These are phyloP conservation scores for Drosophila micromelanica DNA, from an alignment of 1,140 invertebrate species.

Conservation along the genomic window DNA sequence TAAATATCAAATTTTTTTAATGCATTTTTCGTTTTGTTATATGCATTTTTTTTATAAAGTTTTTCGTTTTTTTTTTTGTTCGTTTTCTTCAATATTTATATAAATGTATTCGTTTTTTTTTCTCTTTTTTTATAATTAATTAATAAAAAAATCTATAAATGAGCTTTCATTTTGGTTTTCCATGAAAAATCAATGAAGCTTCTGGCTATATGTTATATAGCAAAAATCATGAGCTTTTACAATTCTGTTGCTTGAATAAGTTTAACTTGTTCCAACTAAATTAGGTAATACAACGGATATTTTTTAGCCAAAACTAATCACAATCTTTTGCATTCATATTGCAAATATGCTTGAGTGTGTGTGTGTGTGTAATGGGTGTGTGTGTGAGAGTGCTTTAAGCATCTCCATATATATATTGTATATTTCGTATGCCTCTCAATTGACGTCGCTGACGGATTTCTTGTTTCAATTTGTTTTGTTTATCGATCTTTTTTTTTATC, in stretches of 20 bases:
- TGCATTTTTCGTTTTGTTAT: conserved; percentile 60
- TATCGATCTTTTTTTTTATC: neutral
- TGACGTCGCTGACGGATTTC: conserved; percentile 6
- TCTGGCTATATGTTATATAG: conserved; percentile 37
- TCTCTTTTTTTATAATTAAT: conserved; percentile 45
- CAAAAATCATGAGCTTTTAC: conserved; percentile 50
- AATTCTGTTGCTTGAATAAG: conserved; percentile 51
- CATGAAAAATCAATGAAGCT: conserved; percentile 77
- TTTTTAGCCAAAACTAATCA: conserved; percentile 68
- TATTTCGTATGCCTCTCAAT: conserved; percentile 30
- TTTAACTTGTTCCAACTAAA: conserved; percentile 67
- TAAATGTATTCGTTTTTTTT: conserved; percentile 57
- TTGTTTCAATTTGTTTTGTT: conserved; percentile 19
- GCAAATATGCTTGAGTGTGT: conserved; percentile 41
- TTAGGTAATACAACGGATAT: conserved; percentile 66
- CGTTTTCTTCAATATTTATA: conserved; percentile 44
- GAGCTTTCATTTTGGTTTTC: conserved; percentile 70
- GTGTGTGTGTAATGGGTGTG: conserved; percentile 20
- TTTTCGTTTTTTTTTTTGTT: conserved; percentile 58
- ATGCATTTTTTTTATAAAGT: conserved; percentile 51
- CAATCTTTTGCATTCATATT: conserved; percentile 53
- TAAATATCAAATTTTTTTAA: conserved; percentile 54
- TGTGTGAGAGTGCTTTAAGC: conserved; percentile 37
- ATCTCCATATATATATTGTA: neutral
- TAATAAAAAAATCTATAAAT: conserved; percentile 32